These are phyloP conservation scores for Megastigmus dorsalis DNA, from an alignment of 2,888 invertebrate genomes.

Conservation along the genomic window DNA sequence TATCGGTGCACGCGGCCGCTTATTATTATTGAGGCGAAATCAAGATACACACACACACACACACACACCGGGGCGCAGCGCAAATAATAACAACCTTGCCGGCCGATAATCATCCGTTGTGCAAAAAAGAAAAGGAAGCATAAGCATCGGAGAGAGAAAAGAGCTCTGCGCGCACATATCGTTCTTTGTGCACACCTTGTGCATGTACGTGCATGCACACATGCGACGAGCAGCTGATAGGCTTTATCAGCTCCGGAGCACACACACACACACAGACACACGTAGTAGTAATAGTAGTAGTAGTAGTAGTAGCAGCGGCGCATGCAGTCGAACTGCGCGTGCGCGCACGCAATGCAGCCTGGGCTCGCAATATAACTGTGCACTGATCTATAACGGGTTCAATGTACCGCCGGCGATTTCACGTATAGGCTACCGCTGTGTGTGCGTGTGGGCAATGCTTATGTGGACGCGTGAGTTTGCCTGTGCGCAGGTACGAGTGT, in stretches of 20 bases:
- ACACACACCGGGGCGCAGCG: neutral
- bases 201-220: neutral
- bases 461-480: too few species aligned
- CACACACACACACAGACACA: neutral
- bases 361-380: constrained; percentile 49
- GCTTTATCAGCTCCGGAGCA: constrained; percentile 28
- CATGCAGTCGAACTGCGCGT: neutral
- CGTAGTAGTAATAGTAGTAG: too few species aligned
- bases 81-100: constrained; percentile 33
- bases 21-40: constrained; percentile 29
- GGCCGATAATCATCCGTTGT: constrained; percentile 23
- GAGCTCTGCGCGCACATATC: too few species aligned
- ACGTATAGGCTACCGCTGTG: too few species aligned
- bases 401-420: constrained; percentile 55
- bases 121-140: neutral
- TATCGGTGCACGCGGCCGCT: too few species aligned
- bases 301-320: too few species aligned
- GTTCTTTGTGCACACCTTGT: too few species aligned
- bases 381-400: constrained; percentile 59
- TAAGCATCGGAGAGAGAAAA: constrained; percentile 23
- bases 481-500: too few species aligned
- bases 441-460: too few species aligned
- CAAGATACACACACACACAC: too few species aligned
- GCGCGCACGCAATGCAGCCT: neutral
- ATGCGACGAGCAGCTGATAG: constrained; percentile 35